phyloP scores from a whole-genome alignment of 2,888 invertebrate genomes.

The Lysandra coridon region DNA sequence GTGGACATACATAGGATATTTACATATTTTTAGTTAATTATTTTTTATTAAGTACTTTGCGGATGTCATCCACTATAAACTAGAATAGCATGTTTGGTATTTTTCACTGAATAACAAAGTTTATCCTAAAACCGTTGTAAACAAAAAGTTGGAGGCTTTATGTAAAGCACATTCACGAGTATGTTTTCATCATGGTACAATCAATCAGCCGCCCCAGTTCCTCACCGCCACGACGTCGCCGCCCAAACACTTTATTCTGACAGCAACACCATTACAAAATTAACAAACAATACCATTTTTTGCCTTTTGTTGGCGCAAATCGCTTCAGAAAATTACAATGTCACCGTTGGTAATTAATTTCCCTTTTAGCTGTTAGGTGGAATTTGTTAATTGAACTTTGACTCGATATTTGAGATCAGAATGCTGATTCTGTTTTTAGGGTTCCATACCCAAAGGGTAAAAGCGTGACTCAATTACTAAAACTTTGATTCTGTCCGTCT shows the following conservation, averaged over 20 bases:
- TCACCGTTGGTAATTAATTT: conserved; percentile 9
- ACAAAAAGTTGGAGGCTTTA: neutral
- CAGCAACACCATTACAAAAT: conserved; percentile 27
- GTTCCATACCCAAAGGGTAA: no score
- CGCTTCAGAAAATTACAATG: conserved; percentile 8
- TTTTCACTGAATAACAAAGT: neutral
- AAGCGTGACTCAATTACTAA: no score
- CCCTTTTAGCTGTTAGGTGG: neutral
- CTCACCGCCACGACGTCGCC: conserved; percentile 13
- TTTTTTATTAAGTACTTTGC: no score
- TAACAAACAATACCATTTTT: conserved; percentile 23
- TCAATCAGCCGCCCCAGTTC: conserved; percentile 20
- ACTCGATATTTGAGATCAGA: neutral
- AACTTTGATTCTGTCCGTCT: no score
- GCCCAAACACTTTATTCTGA: conserved; percentile 25
- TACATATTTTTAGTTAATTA: no score
- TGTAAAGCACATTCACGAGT: conserved; percentile 15
- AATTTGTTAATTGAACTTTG: neutral
- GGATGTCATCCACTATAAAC: no score
- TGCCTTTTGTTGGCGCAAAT: conserved; percentile 20
- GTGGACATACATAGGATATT: no score
- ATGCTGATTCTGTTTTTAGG: neutral
- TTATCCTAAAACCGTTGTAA: neutral
- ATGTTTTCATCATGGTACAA: conserved; percentile 13
- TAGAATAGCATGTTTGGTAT: no score